Evolutionary conservation across 2,888 invertebrate species (phyloP).

Genomic region (Ferrisia virgata): DNA sequence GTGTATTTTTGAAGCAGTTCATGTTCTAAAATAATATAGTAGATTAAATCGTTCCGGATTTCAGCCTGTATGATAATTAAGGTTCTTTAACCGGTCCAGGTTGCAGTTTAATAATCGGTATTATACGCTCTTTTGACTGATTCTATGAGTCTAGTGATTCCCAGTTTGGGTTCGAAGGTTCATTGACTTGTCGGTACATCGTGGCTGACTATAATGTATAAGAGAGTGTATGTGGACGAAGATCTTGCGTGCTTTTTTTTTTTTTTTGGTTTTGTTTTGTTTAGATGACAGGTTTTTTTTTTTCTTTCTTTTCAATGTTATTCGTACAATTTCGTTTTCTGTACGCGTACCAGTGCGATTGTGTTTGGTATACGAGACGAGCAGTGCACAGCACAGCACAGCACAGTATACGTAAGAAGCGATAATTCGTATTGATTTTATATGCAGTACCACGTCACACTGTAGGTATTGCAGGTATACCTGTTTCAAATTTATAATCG

Average conservation of each 20-base stretch:
- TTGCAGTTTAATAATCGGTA: slow-evolving; percentile 32
- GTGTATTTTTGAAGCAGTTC: background rate
- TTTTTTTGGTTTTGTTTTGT: no score
- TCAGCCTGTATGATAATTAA: background rate
- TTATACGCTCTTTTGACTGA: slow-evolving; percentile 30
- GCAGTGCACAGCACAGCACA: no score
- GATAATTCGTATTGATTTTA: background rate
- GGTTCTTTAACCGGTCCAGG: slow-evolving; percentile 38
- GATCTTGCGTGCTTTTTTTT: background rate
- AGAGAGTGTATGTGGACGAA: background rate
- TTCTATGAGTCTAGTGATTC: slow-evolving; percentile 23
- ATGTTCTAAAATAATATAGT: background rate
- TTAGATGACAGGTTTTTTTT: no score
- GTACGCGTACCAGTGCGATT: background rate
- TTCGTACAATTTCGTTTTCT: background rate
- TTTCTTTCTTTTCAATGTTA: background rate
- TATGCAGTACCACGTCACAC: background rate
- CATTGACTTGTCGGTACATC: background rate
- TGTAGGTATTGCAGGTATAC: no score
- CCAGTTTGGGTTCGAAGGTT: slow-evolving; percentile 19
- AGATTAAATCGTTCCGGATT: slow-evolving; percentile 4
- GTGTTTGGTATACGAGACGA: no score
- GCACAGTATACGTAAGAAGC: background rate
- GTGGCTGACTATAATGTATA: background rate
- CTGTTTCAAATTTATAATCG: background rate